These are phyloP conservation scores for Macrophya alboannulata DNA, from an alignment of 2,888 invertebrate species.

Conservation along the genomic window DNA sequence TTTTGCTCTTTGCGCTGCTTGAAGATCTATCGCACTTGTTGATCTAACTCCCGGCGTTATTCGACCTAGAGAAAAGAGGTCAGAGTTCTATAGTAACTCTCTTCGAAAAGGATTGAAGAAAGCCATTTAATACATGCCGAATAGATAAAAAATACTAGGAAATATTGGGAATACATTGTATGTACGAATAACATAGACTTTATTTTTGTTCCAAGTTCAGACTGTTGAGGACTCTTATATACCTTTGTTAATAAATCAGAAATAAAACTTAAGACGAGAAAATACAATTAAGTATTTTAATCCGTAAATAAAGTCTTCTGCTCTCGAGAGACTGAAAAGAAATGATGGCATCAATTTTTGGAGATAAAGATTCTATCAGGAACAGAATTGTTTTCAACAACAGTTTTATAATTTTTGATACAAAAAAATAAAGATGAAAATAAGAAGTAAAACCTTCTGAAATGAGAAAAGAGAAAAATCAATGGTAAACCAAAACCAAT, in stretches of 20 bases:
- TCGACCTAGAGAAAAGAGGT: conserved; percentile 66
- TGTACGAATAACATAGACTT: conserved; percentile 24
- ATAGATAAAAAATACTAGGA: conserved; percentile 2
- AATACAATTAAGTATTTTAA: neutral
- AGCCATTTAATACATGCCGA: conserved; percentile 30
- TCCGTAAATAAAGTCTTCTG: neutral
- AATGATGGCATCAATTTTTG: neutral
- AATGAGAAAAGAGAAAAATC: neutral
- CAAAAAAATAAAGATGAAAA: neutral
- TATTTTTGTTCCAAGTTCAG: neutral
- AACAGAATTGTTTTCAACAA: neutral
- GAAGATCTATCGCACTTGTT: conserved; percentile 96
- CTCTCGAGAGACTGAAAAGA: neutral
- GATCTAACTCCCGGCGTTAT: conserved; percentile 83
- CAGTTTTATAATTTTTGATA: neutral
- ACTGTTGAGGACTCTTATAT: conserved; percentile 44
- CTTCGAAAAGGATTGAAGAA: neutral
- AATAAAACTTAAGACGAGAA: neutral
- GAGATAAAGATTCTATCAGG: neutral
- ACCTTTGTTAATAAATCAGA: neutral
- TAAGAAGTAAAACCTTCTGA: neutral
- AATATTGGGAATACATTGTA: neutral
- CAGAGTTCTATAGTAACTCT: neutral
- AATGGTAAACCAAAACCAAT: too few relatives aligned
- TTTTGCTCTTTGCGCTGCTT: conserved; percentile 94